Percentiles rank a stretch among this genome's conserved stretches.
phyloP scores from a whole-genome alignment of 2,888 invertebrate genomes.

The Oscheius sp. region DNA sequence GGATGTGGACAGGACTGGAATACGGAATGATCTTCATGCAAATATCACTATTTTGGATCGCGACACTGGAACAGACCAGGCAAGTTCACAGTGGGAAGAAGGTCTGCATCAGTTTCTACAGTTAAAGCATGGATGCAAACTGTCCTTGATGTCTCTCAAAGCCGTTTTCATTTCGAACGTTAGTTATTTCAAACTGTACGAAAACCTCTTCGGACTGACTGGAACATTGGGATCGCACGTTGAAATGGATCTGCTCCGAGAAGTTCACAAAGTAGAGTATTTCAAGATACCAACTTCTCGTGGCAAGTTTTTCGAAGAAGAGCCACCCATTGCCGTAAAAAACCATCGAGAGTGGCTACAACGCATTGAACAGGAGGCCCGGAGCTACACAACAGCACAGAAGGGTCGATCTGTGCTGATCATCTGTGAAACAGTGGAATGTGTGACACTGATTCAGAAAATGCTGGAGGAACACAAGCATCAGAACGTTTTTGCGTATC shows the following conservation, averaged over 20 bases:
- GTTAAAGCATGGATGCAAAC: slow-evolving; percentile 73
- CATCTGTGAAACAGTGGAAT: slow-evolving; percentile 63
- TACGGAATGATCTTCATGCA: slow-evolving; percentile 14
- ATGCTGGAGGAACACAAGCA: not conserved
- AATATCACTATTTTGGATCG: slow-evolving; percentile 41
- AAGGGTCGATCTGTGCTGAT: slow-evolving; percentile 68
- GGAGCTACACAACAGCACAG: slow-evolving; percentile 35
- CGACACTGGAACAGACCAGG: slow-evolving; percentile 73
- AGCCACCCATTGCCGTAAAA: slow-evolving; percentile 13
- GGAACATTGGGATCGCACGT: slow-evolving; percentile 74
- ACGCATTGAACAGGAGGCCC: slow-evolving; percentile 17
- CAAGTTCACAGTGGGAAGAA: slow-evolving; percentile 74
- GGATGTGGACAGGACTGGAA: slow-evolving; percentile 26
- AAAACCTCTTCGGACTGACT: slow-evolving; percentile 73
- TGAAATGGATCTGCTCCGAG: slow-evolving; percentile 51
- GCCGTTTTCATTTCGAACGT: slow-evolving; percentile 75
- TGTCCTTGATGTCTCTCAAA: slow-evolving; percentile 72
- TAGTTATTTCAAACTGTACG: slow-evolving; percentile 49
- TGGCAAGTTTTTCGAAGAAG: slow-evolving; percentile 39
- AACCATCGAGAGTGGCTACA: slow-evolving; percentile 35
- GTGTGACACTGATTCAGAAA: slow-evolving; percentile 42
- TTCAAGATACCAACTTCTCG: slow-evolving; percentile 40
- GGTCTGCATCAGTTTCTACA: slow-evolving; percentile 66
- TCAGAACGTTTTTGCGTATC: slow-evolving; percentile 26
- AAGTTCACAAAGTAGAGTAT: slow-evolving; percentile 36